These are phyloP conservation scores for Atta texana DNA, from an alignment of 1,140 invertebrate species.

Conservation along the genomic window DNA sequence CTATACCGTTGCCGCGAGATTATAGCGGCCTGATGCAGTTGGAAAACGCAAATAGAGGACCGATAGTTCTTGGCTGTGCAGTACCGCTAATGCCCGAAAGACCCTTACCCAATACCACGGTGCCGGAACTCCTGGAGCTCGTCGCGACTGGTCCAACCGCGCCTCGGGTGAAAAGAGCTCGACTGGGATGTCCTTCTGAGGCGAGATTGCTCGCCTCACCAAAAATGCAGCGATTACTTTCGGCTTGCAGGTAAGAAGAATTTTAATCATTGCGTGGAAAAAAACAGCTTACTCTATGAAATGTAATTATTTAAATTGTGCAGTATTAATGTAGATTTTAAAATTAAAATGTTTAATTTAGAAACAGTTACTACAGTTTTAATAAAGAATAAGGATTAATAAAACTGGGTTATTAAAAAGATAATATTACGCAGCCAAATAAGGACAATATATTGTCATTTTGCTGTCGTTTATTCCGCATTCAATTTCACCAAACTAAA, in stretches of 20 bases:
- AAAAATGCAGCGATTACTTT: constrained; percentile 84
- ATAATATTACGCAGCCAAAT: not conserved
- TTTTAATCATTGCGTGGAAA: not conserved
- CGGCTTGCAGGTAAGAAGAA: constrained; percentile 82
- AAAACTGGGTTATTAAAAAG: not conserved
- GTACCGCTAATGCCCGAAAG: constrained; percentile 83
- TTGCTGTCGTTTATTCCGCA: no score
- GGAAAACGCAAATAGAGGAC: constrained; percentile 82
- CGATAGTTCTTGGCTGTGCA: constrained; percentile 83
- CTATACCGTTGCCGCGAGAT: constrained; percentile 83
- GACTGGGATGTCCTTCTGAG: constrained; percentile 83
- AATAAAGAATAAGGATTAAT: not conserved
- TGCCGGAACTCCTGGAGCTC: constrained; percentile 83
- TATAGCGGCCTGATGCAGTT: constrained; percentile 84
- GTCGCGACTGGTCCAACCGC: constrained; percentile 83
- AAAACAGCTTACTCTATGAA: not conserved
- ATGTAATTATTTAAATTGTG: constrained; percentile 7
- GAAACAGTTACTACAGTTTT: not conserved
- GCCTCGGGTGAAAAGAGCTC: constrained; percentile 83
- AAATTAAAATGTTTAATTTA: not conserved
- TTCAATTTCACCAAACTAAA: no score
- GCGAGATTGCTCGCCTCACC: constrained; percentile 83
- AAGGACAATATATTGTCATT: no score
- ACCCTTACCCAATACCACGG: constrained; percentile 79
- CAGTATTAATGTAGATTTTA: not conserved